Percentiles rank a stretch among this genome's conserved stretches.
phyloP scores from a whole-genome alignment of 2,888 invertebrate species.

The Heliconius sara region DNA sequence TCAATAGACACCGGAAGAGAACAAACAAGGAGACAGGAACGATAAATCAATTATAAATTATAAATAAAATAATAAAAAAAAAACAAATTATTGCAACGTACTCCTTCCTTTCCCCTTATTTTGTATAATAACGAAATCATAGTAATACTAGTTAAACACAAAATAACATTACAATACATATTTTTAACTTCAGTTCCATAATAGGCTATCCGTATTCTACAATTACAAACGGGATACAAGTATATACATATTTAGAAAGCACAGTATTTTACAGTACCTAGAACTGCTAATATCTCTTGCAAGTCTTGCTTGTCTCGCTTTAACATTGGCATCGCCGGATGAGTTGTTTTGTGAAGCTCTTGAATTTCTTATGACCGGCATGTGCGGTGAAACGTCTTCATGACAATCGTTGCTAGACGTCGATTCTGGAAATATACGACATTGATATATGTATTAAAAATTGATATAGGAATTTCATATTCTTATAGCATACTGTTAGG shows the following conservation, averaged over 20 bases:
- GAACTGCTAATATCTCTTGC: constrained; percentile 76
- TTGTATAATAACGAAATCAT: constrained; percentile 53
- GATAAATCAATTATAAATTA: constrained; percentile 37
- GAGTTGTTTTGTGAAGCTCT: constrained; percentile 66
- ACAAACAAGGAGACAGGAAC: constrained; percentile 83
- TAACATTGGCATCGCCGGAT: constrained; percentile 73
- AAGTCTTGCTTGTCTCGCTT: constrained; percentile 77
- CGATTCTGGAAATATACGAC: constrained; percentile 64
- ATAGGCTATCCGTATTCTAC: not conserved
- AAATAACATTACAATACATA: not conserved
- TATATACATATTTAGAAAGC: not conserved
- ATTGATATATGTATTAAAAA: not conserved
- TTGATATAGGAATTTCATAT: no score
- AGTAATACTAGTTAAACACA: not conserved
- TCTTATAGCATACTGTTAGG: no score
- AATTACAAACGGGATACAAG: not conserved
- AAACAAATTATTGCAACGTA: constrained; percentile 46
- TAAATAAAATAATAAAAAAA: constrained; percentile 46
- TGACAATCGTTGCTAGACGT: constrained; percentile 75
- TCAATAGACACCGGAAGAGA: constrained; percentile 46
- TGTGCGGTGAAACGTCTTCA: constrained; percentile 71
- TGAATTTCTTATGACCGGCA: constrained; percentile 74
- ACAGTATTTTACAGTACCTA: constrained; percentile 58
- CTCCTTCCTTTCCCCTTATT: constrained; percentile 83
- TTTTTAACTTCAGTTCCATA: not conserved